Conservation (phyloP, 2,888 invertebrate genomes). For the Andrena trimmerana region DNA sequence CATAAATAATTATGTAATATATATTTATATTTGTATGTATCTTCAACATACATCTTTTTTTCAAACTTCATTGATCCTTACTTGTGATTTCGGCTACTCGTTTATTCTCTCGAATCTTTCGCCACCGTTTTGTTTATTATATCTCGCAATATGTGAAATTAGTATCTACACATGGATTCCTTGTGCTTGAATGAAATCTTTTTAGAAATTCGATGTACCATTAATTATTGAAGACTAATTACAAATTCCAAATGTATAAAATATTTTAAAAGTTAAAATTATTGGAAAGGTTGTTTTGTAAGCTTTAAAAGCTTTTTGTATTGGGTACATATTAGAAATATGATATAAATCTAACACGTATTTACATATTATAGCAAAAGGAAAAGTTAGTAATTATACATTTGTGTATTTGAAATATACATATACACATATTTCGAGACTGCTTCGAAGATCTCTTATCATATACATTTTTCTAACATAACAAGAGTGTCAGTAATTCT, state of each 20-base stretch:
- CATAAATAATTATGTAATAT: conserved; percentile 36
- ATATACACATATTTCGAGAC: conserved; percentile 71
- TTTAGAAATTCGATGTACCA: conserved; percentile 12
- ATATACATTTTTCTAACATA: conserved; percentile 65
- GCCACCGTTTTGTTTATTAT: conserved; percentile 39
- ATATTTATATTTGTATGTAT: conserved; percentile 54
- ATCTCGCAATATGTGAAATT: conserved; percentile 36
- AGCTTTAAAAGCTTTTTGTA: conserved; percentile 60
- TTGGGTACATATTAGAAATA: conserved; percentile 72
- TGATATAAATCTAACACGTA: conserved; percentile 76
- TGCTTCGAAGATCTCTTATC: conserved; percentile 79
- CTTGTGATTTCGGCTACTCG: conserved; percentile 25
- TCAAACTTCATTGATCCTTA: conserved; percentile 19
- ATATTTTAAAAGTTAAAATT: conserved; percentile 42
- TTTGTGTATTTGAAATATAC: conserved; percentile 75
- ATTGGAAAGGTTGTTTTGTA: conserved; percentile 54
- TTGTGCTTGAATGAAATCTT: conserved; percentile 24
- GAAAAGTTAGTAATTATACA: conserved; percentile 75
- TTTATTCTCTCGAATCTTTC: conserved; percentile 28
- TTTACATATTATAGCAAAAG: conserved; percentile 76
- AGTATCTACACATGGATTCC: conserved; percentile 17
- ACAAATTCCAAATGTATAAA: conserved; percentile 45
- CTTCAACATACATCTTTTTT: conserved; percentile 29
- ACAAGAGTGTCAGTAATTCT: conserved; percentile 68
- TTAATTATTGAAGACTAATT: conserved; percentile 38